These are phyloP conservation scores for Numida meleagris DNA, from an alignment of 2,113 vertebrate genomes.

Conservation along the genomic window DNA sequence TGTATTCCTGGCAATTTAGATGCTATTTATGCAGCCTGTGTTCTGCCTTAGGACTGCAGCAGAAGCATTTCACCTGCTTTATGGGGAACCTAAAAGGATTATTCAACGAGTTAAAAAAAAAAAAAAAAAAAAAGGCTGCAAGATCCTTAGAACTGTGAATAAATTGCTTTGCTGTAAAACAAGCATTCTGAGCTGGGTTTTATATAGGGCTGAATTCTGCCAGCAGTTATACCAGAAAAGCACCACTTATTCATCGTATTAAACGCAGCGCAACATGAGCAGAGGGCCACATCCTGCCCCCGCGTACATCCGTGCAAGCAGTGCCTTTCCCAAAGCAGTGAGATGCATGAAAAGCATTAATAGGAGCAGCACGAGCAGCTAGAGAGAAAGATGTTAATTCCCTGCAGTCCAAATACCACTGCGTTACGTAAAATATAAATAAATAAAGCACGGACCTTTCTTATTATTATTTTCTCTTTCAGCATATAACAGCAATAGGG, in stretches of 20 bases:
- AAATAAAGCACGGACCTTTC: slow-evolving; percentile 24
- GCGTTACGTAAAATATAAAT: slow-evolving; percentile 47
- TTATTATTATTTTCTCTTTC: slow-evolving; percentile 42
- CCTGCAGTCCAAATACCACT: neutral
- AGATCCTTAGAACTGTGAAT: slow-evolving; percentile 68
- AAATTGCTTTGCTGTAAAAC: slow-evolving; percentile 70
- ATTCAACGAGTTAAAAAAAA: slow-evolving; percentile 67
- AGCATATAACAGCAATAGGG: slow-evolving; percentile 44
- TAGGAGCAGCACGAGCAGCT: neutral
- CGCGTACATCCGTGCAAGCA: neutral
- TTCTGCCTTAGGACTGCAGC: slow-evolving; percentile 73
- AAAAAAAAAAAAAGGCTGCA: slow-evolving; percentile 53
- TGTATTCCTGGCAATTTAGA: slow-evolving; percentile 68
- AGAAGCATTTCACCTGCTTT: slow-evolving; percentile 72
- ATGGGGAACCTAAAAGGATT: slow-evolving; percentile 72
- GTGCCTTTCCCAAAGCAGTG: neutral
- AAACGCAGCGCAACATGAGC: neutral
- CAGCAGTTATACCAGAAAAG: neutral
- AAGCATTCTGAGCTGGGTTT: slow-evolving; percentile 56
- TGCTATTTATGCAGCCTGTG: slow-evolving; percentile 71
- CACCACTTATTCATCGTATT: neutral
- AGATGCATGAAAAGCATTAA: slow-evolving; percentile 2
- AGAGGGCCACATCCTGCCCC: slow-evolving; percentile 46
- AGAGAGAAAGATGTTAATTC: neutral
- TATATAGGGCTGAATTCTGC: slow-evolving; percentile 35